Evolutionary conservation across 2,888 invertebrate species (phyloP).

Genomic region (Isoperla grammatica): DNA sequence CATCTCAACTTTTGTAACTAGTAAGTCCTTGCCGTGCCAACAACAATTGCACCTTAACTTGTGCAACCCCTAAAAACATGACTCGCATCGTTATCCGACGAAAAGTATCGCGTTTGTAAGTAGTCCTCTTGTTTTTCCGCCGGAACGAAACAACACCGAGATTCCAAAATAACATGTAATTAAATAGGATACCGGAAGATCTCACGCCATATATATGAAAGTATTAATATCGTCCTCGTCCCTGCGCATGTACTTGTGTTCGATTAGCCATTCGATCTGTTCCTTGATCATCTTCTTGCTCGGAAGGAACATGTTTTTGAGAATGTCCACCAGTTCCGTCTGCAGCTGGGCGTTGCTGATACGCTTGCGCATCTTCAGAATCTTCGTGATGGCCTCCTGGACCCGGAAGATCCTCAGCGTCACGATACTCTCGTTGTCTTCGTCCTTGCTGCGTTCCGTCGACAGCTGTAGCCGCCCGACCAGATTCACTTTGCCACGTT

Average conservation of each 20-base stretch:
- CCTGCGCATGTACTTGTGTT: slow-evolving; percentile 95
- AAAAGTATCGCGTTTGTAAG: too few species aligned
- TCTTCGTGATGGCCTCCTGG: slow-evolving; percentile 98
- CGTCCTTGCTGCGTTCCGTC: slow-evolving; percentile 91
- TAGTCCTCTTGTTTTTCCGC: too few species aligned
- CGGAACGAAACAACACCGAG: background rate
- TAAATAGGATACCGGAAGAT: background rate
- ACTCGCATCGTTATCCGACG: too few species aligned
- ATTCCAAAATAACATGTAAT: background rate
- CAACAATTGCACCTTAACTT: too few species aligned
- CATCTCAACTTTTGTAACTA: too few species aligned
- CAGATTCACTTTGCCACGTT: slow-evolving; percentile 91
- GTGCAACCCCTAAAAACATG: too few species aligned
- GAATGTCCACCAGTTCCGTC: slow-evolving; percentile 94
- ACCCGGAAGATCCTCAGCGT: slow-evolving; percentile 89
- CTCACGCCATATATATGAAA: slow-evolving; percentile 94
- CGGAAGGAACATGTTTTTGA: slow-evolving; percentile 99
- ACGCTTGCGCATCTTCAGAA: slow-evolving; percentile 95
- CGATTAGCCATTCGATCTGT: slow-evolving; percentile 98
- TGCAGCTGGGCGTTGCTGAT: slow-evolving; percentile 93
- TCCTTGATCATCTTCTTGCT: slow-evolving; percentile 99
- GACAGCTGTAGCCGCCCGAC: slow-evolving; percentile 93
- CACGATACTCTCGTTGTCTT: slow-evolving; percentile 98
- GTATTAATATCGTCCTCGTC: slow-evolving; percentile 97
- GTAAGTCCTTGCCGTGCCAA: too few species aligned